These are phyloP conservation scores for Megaceryle maxima DNA, from an alignment of 2,113 vertebrate species.

Conservation along the genomic window DNA sequence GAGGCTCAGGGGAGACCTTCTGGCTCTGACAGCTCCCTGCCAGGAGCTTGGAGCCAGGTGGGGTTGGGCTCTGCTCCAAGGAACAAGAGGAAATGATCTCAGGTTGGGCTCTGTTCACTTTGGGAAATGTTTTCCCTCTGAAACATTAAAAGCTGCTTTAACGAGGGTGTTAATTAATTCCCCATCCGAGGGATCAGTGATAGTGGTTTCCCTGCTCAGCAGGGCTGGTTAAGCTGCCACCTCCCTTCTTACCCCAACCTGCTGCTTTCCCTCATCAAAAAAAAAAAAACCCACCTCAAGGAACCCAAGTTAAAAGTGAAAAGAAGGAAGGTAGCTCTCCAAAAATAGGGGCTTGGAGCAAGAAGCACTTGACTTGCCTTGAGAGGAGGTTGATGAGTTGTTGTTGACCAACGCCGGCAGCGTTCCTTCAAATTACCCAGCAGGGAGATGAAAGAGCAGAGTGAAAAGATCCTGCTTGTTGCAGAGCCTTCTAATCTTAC, in stretches of 20 bases:
- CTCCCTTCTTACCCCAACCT: too few relatives aligned
- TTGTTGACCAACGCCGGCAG: not conserved
- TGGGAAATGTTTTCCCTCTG: too few relatives aligned
- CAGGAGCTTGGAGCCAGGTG: too few relatives aligned
- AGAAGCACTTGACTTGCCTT: not conserved
- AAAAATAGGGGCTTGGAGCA: not conserved
- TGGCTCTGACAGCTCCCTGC: too few relatives aligned
- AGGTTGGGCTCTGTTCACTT: too few relatives aligned
- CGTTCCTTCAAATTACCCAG: not conserved
- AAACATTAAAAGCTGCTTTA: not conserved
- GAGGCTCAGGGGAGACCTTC: too few relatives aligned
- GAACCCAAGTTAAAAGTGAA: too few relatives aligned
- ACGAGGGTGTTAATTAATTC: not conserved
- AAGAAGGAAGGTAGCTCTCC: not conserved
- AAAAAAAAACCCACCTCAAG: too few relatives aligned
- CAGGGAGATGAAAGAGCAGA: slow-evolving; percentile 7
- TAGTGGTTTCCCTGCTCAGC: not conserved
- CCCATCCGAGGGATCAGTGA: not conserved
- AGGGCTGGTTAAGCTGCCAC: not conserved
- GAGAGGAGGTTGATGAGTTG: not conserved
- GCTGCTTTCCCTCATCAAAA: too few relatives aligned
- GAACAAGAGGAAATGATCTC: too few relatives aligned
- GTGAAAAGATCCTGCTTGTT: not conserved
- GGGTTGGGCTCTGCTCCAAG: too few relatives aligned
- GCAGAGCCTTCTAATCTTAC: not conserved